Evolutionary conservation across 2,797 vertebrate species (phyloP), one percentile per base, ranked within the genome.

Genomic region (Falco peregrinus): DNA sequence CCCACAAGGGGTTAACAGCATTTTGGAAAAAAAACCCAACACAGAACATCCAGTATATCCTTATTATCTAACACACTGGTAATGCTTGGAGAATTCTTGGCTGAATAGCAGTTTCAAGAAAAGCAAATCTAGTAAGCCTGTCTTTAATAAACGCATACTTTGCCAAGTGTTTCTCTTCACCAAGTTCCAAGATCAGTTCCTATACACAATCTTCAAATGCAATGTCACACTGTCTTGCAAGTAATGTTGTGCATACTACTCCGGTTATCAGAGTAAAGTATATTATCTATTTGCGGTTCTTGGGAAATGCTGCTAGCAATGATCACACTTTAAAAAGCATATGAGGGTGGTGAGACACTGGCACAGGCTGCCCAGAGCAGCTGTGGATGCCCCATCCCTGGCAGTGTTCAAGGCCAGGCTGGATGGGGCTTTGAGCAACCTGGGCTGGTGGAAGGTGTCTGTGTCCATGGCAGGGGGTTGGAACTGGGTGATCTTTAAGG

Each of bases 51-150:
- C 28, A 89, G 45, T 64, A 67, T 64, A 91, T 64, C 39, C 45
- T 85, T 85, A 78, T 83, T 92, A 84, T 48, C 67, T 77, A 92
- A 89, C 29, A 89, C 37, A 87, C 50, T 73, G 61, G 45, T 70
- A 90, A 85, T 64, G 53, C 69, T 85, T 89, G 47, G 51, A 95
- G 78, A 96, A 92, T 84, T 93, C 51, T 87, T 85, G 41, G 71
- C 75, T 86, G 82, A 85, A 77, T 3, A 74, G 43, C 24, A 64
- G 45, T 87, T 94, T 88, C 57, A 90, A 84, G 47, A 69, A 61
- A 93, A 94, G 39, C 50, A 94, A 95, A 89, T 77, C 64, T 69
- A 95, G 74, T 80, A 89, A 95, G 53, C 19, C 56, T 80, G 56
- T 70, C 63, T 89, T 87, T 80, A 93, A 91, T 80, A 95, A 84